Percentiles rank a stretch among this genome's conserved stretches.
Conservation (phyloP, 2,113 vertebrate species). For the Sterna hirundo region DNA sequence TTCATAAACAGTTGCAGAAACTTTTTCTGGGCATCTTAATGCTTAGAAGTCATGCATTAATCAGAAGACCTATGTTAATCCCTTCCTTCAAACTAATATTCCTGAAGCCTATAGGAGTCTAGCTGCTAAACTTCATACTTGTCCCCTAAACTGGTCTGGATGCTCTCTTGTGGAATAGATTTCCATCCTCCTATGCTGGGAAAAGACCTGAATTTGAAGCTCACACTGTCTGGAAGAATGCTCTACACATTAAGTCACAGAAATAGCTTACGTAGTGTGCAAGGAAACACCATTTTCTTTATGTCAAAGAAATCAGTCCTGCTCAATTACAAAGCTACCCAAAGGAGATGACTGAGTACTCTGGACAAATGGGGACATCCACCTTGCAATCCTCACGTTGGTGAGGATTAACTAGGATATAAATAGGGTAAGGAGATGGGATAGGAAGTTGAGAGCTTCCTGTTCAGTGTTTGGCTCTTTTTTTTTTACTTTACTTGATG, state of each 20-base stretch:
- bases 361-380: neutral
- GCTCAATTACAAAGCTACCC: neutral
- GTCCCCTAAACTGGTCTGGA: neutral
- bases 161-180: neutral
- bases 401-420: neutral
- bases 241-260: neutral
- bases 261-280: neutral
- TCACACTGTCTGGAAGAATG: neutral
- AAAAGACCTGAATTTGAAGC: neutral
- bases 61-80: neutral
- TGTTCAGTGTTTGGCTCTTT: neutral
- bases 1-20: neutral
- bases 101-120: neutral
- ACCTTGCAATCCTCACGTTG: neutral
- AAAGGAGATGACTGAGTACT: neutral
- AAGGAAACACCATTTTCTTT: neutral
- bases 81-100: neutral
- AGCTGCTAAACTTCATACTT: neutral
- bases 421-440: neutral
- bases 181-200: neutral
- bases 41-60: neutral
- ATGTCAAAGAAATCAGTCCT: neutral
- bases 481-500: neutral
- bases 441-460: neutral
- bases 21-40: neutral